Percentiles rank a stretch among this genome's conserved stretches.
Evolutionary conservation across 2,113 vertebrate species (phyloP).

Genomic region (Oncorhynchus clarkii): DNA sequence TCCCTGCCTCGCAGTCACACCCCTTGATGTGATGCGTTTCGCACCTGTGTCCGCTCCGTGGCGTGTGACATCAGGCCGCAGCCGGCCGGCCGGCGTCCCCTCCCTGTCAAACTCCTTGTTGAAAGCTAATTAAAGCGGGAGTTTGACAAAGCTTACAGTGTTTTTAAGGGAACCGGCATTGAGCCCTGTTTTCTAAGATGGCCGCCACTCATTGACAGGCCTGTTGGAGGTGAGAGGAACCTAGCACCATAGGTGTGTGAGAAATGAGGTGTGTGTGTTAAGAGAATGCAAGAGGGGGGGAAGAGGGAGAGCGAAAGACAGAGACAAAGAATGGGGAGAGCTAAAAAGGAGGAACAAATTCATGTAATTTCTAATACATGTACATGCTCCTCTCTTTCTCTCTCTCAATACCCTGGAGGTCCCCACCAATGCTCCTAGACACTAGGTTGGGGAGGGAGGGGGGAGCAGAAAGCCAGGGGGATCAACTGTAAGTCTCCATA

Average conservation of each 20-base stretch:
- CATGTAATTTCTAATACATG: neutral
- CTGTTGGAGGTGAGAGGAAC: slow-evolving; percentile 6
- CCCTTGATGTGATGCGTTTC: slow-evolving; percentile 29
- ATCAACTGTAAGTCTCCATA: slow-evolving; percentile 64
- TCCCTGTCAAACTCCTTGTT: slow-evolving; percentile 15
- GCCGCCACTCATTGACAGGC: slow-evolving; percentile 3
- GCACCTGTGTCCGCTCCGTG: slow-evolving; percentile 16
- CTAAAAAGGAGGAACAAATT: slow-evolving; percentile 1
- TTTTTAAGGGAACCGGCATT: slow-evolving; percentile 5
- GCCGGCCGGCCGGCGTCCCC: slow-evolving; percentile 1
- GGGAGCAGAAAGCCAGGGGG: slow-evolving; percentile 59
- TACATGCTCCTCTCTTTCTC: slow-evolving; percentile 15
- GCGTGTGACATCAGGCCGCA: slow-evolving; percentile 12
- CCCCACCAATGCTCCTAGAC: slow-evolving; percentile 14
- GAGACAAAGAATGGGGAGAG: neutral
- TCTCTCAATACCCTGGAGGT: slow-evolving; percentile 18
- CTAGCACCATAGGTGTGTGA: neutral
- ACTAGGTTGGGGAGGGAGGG: slow-evolving; percentile 5
- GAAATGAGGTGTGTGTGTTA: neutral
- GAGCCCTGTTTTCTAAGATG: slow-evolving; percentile 12
- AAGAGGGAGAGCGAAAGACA: neutral
- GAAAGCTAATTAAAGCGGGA: slow-evolving; percentile 16
- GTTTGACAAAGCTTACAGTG: neutral
- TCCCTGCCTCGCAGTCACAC: slow-evolving; percentile 6
- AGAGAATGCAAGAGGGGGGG: neutral